Evolutionary conservation across 2,797 vertebrate species (phyloP), one percentile per base, ranked within the genome.

Genomic region (Sebastes kiyomatsui): DNA sequence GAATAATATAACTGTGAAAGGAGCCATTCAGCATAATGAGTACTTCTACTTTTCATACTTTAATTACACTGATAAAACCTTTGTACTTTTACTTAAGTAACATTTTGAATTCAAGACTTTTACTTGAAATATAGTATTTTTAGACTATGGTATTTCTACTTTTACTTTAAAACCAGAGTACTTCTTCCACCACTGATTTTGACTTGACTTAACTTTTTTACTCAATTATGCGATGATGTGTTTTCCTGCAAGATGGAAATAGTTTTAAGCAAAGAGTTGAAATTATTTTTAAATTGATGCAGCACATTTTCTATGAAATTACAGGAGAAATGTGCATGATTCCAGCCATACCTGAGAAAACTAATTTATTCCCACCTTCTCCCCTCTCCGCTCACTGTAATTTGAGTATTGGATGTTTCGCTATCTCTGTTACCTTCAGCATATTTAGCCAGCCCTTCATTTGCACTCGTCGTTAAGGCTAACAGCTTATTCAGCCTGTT

Each of bases 401-500:
- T 90, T 89, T 90, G 77, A 88, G 84, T 33, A 73, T 76, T 77
- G 79, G 75, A 76, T 82, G 76, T 85, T 88, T 90, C 62, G 49
- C 74, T 90, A 84, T 92, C 89, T 92, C 79, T 78, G 81, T 85
- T 94, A 93, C 90, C 87, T 92, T 92, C 90, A 91, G 88, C 81
- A 90, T 92, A 93, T 93, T 94, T 94, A 92, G 90, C 79, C 78
- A 92, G 88, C 84, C 91, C 82, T 92, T 95, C 93, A 92, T 94
- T 93, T 92, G 88, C 87, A 90, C 92, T 82, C 77, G 72, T 91
- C 88, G 79, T 95, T 95, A 90, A 90, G 93, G 91, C 90, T 93
- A 95, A 95, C 93, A 92, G 90, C 94, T 95, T 93, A 93, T 94
- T 95, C 91, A 93, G 89, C 86, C 86, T 94, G 92, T 95, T 94